phyloP scores from a whole-genome alignment of 2,113 vertebrate genomes.

The Tragelaphus strepsiceros region DNA sequence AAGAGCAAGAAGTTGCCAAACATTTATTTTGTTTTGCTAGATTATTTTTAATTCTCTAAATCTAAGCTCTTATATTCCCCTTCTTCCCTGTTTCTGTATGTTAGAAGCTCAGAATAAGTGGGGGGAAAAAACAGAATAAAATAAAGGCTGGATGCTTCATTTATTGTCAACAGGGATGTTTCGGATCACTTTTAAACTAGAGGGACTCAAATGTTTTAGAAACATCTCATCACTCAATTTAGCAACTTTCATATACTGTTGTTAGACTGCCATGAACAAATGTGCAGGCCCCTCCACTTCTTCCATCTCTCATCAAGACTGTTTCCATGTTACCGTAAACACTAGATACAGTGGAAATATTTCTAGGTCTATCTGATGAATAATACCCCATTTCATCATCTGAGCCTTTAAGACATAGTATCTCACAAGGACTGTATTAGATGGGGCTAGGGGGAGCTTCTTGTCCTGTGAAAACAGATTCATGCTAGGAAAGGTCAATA shows the following conservation, averaged over 20 bases:
- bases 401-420: neutral
- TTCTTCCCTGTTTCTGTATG: neutral
- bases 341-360: neutral
- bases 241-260: neutral
- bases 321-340: neutral
- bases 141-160: neutral
- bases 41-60: neutral
- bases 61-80: neutral
- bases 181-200: neutral
- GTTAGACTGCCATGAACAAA: neutral
- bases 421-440: neutral
- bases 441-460: neutral
- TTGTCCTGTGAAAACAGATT: neutral
- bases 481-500: neutral
- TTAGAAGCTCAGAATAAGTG: neutral
- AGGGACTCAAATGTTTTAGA: neutral
- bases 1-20: neutral
- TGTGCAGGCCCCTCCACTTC: neutral
- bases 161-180: slow-evolving; percentile 18
- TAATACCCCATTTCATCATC: neutral
- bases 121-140: neutral
- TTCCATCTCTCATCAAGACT: neutral
- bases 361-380: neutral
- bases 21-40: neutral
- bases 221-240: neutral